These are phyloP conservation scores for Boulengeromyrus knoepffleri DNA, from an alignment of 2,113 vertebrate species.

Conservation along the genomic window DNA sequence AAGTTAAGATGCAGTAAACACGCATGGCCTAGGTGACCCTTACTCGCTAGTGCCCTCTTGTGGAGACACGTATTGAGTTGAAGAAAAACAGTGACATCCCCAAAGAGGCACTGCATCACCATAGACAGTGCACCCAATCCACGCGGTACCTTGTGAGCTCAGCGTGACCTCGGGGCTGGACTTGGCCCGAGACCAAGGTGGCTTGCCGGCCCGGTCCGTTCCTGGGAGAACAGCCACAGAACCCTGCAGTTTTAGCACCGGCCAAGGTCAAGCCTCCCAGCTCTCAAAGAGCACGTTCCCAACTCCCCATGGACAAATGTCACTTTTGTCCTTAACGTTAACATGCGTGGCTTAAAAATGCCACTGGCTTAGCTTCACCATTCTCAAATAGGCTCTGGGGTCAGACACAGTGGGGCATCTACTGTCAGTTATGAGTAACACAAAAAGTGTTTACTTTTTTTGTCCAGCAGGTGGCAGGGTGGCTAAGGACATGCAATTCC, in stretches of 20 bases:
- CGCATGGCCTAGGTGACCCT: background rate
- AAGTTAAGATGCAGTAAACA: background rate
- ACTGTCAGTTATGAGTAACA: background rate
- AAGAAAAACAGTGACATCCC: background rate
- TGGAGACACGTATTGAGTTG: background rate
- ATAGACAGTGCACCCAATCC: background rate
- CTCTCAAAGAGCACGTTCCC: background rate
- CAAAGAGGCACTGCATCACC: background rate
- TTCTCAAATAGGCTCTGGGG: background rate
- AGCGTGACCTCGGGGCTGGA: constrained; percentile 46
- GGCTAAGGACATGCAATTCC: background rate
- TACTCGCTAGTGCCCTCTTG: background rate
- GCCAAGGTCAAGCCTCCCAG: background rate
- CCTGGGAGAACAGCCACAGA: constrained; percentile 28
- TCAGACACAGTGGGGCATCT: background rate
- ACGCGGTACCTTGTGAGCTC: constrained; percentile 57
- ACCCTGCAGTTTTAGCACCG: constrained; percentile 19
- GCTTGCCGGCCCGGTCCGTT: constrained; percentile 31
- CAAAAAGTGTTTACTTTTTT: background rate
- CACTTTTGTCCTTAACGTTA: background rate
- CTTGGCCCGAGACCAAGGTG: background rate
- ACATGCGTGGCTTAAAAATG: background rate
- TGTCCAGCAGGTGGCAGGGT: background rate
- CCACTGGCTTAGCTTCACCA: background rate
- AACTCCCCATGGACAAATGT: background rate